phyloP scores from a whole-genome alignment of 2,888 invertebrate species.

The Eurytoma californica region DNA sequence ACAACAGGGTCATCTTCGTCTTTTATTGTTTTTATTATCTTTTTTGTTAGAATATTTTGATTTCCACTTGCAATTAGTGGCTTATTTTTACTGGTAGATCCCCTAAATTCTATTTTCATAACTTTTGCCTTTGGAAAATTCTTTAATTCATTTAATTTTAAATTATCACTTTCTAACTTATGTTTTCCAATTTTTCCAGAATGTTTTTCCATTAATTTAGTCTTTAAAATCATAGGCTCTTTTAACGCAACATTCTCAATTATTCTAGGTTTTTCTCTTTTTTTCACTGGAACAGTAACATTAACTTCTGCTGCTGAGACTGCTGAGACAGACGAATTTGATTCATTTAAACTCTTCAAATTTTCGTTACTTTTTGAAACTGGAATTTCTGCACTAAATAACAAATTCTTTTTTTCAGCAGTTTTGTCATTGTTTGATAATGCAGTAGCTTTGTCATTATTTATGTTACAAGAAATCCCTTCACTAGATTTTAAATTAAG shows the following conservation, averaged over 20 bases:
- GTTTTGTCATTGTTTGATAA: background rate
- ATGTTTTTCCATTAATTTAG: conserved; percentile 67
- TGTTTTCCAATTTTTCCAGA: conserved; percentile 67
- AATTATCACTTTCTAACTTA: conserved; percentile 65
- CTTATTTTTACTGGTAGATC: conserved; percentile 62
- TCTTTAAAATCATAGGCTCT: conserved; percentile 70
- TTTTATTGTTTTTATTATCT: conserved; percentile 62
- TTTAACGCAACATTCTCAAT: conserved; percentile 71
- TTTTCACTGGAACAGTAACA: conserved; percentile 68
- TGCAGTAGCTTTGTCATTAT: conserved; percentile 3
- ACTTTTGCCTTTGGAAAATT: conserved; percentile 64
- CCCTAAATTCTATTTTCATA: conserved; percentile 66
- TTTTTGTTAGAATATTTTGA: conserved; percentile 62
- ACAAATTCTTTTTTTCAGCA: conserved; percentile 17
- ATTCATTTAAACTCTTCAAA: conserved; percentile 63
- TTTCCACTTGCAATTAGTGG: conserved; percentile 57
- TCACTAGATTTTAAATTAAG: conserved; percentile 55
- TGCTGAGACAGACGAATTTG: conserved; percentile 59
- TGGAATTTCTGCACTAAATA: background rate
- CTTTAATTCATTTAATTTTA: conserved; percentile 59
- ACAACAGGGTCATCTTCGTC: conserved; percentile 49
- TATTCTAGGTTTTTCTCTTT: conserved; percentile 73
- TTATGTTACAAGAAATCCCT: background rate
- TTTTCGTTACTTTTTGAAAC: background rate
- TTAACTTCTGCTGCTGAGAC: conserved; percentile 60